Evolutionary conservation across 2,113 vertebrate genomes (phyloP).

Genomic region (Trematocara zebra): DNA sequence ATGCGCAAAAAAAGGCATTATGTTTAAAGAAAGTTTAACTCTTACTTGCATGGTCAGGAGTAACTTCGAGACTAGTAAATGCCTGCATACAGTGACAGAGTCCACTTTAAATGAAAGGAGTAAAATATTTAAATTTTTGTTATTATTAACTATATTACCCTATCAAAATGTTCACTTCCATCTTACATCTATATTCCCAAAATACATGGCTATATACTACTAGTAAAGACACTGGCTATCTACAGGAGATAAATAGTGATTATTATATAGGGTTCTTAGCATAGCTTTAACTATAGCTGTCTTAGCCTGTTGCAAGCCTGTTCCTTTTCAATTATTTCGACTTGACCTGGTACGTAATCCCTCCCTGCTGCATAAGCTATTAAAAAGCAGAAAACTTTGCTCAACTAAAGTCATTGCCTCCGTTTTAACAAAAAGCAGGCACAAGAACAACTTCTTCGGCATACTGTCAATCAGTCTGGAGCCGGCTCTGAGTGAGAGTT

Average conservation of each 20-base stretch:
- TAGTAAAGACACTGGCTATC: background rate
- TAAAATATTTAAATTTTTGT: background rate
- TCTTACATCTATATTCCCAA: background rate
- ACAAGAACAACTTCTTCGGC: background rate
- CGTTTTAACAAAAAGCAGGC: background rate
- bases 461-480: background rate
- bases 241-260: background rate
- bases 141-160: background rate
- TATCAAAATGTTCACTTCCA: background rate
- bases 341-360: background rate
- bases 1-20: background rate
- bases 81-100: background rate
- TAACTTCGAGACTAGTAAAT: background rate
- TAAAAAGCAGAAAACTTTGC: background rate
- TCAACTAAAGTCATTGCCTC: background rate
- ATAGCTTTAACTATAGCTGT: background rate
- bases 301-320: background rate
- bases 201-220: background rate
- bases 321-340: background rate
- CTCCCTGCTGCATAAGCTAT: background rate
- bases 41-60: background rate
- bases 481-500: background rate
- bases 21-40: background rate
- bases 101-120: background rate
- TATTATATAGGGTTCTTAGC: background rate